Base-by-base conservation (phyloP, 2,888 invertebrate genomes). In the Euzophera pinguis region DNA sequence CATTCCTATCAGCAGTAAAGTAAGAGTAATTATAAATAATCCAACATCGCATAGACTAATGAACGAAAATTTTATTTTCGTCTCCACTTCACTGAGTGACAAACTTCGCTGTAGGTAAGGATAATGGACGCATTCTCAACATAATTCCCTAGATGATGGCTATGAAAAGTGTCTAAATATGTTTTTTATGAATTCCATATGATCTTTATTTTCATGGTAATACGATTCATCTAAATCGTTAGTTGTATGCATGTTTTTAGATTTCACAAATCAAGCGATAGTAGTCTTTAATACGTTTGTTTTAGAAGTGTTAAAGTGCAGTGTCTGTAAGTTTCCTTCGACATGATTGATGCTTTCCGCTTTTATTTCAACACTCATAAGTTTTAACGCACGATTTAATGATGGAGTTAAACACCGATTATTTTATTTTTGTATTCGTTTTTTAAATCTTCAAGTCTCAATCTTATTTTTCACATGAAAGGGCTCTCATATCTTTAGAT, bases 11-110 rank as follows among this genome's bases (percentile, higher is more conserved):
- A 32, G 32, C 10, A 32, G 32, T 10, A 8, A 34, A 32, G 32
- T 8, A 13, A 16, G 4, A 32, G 7, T 45, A 10, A 45, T 13
- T 45, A 32, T 32, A 45, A 32, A 32, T 16, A n/a, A n/a, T n/a
- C n/a, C n/a, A n/a, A n/a, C n/a, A 32, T 3, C 32, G 1, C 7
- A 22, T 61, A 49, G 64, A 60, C 63, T 71, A 75, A 72, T 78
- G 79, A 88, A 89, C 87, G 86, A 84, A 78, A 79, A 69, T 77
- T 78, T 78, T 85, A 86, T 87, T 86, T 88, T 83, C 80, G 81
- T 79, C 75, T 72, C 64, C 73, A 78, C 71, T 22, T 72, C 69
- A 76, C 69, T 79, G 84, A 86, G 78, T 84, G 89, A 88, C 84
- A 75, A 71, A 70, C 89, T 66, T 69, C 71, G 89, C 84, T 83